Conservation (phyloP, 2,888 invertebrate species). For the Patella pellucida region DNA sequence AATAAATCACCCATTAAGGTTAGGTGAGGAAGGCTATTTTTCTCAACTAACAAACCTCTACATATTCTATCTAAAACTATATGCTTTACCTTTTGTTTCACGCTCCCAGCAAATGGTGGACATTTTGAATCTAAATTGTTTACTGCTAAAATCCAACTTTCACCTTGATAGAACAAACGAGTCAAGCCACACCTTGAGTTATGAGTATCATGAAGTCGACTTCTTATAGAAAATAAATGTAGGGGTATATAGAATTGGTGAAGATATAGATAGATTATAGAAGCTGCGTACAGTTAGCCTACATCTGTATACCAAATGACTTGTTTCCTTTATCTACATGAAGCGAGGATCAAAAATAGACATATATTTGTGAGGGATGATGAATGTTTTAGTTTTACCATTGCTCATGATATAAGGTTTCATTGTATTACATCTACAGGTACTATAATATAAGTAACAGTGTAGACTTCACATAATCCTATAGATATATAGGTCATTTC, state of each 20-base stretch:
- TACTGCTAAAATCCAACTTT: not conserved
- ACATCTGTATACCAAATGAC: not conserved
- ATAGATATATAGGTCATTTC: too few relatives aligned
- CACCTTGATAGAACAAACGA: not conserved
- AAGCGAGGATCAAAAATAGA: not conserved
- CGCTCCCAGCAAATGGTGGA: slow-evolving; percentile 4
- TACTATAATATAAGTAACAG: too few relatives aligned
- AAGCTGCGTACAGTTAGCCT: too few relatives aligned
- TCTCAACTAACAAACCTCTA: too few relatives aligned
- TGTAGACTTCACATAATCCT: too few relatives aligned
- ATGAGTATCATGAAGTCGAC: too few relatives aligned
- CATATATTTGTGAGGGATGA: not conserved
- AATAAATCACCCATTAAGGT: not conserved
- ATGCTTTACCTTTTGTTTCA: slow-evolving; percentile 6
- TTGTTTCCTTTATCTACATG: not conserved
- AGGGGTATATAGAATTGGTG: too few relatives aligned
- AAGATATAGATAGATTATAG: too few relatives aligned
- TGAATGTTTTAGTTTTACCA: not conserved
- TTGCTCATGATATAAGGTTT: slow-evolving; percentile 2
- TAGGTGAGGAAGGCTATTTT: too few relatives aligned
- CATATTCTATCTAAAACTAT: not conserved
- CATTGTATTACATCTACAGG: not conserved
- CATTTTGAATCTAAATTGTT: not conserved
- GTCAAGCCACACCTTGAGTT: too few relatives aligned
- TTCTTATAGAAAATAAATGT: too few relatives aligned